Base-by-base conservation (phyloP, 2,113 vertebrate species). In the Shinisaurus crocodilurus region DNA sequence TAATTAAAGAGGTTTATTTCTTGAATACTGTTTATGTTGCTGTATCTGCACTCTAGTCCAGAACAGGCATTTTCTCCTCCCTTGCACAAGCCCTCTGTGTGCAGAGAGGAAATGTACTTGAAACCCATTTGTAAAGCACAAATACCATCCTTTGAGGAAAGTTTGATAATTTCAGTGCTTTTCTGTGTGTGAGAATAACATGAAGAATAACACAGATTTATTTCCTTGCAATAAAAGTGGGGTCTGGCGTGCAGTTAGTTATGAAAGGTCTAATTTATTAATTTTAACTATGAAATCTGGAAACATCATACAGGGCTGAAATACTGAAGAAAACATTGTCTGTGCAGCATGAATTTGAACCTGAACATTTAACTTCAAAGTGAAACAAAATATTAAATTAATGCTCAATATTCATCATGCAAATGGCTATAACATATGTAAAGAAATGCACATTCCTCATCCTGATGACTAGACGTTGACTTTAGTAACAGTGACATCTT, bases 371-470 rank as follows among this genome's bases (percentile, higher is more conserved):
- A 94, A 93, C 91, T 96, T 96, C 90, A 96, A 96, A 96, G 85
- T 89, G 89, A 94, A 94, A 70, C 86, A 95, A 90, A 92, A 95
- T 94, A 85, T 87, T 93, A 57, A 89, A 90, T 92, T 90, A 93
- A 90, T 94, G 89, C 89, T 96, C 60, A 65, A 86, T 95, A 96
- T 96, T 96, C 96, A 94, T 97, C 94, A 93, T 95, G 92, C 88
- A 95, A 95, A 96, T 96, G 94, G 93, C 94, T 96, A 92, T 95
- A 97, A 95, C 96, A 96, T 97, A 96, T 97, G 95, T 91, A 94
- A 85, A 92, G 88, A 89, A 88, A 95, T 75, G 90, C 76, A 93
- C 89, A 93, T 96, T 96, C 92, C 96, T 96, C 92, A 95, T 89
- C 87, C 85, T 94, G 86, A 65, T 95, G 75, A 91, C 92, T 88